These are phyloP conservation scores for Ochropleura leucogaster DNA, from an alignment of 2,888 invertebrate genomes.

Conservation along the genomic window DNA sequence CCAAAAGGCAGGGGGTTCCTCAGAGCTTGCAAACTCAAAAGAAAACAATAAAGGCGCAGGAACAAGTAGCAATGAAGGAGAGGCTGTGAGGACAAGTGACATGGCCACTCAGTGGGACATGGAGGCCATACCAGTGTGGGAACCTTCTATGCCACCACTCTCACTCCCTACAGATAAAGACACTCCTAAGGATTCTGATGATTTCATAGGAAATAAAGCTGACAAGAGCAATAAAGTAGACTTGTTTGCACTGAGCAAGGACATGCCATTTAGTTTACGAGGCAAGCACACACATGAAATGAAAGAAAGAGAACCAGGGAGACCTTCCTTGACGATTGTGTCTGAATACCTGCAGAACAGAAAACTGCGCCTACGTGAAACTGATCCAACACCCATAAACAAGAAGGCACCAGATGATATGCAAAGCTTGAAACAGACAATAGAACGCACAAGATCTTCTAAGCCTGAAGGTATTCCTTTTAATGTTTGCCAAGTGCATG, in stretches of 20 bases:
- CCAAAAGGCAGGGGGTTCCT: slow-evolving; percentile 44
- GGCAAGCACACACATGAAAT: slow-evolving; percentile 70
- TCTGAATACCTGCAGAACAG: slow-evolving; percentile 85
- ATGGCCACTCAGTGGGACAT: slow-evolving; percentile 85
- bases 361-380: slow-evolving; percentile 80
- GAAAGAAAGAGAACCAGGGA: slow-evolving; percentile 68
- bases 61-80: slow-evolving; percentile 52
- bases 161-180: slow-evolving; percentile 76
- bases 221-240: slow-evolving; percentile 78
- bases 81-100: slow-evolving; percentile 71
- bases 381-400: slow-evolving; percentile 62
- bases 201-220: slow-evolving; percentile 71
- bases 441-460: slow-evolving; percentile 77
- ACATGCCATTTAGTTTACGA: slow-evolving; percentile 85
- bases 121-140: slow-evolving; percentile 79
- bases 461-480: slow-evolving; percentile 80
- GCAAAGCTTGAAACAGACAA: slow-evolving; percentile 82
- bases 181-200: slow-evolving; percentile 72
- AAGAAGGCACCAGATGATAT: slow-evolving; percentile 79
- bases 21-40: slow-evolving; percentile 53
- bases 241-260: slow-evolving; percentile 86
- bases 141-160: slow-evolving; percentile 77
- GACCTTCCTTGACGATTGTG: slow-evolving; percentile 81
- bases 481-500: slow-evolving; percentile 82
- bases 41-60: slow-evolving; percentile 58